Conservation (phyloP, 2,888 invertebrate species). For the Steinernema carpocapsae region DNA sequence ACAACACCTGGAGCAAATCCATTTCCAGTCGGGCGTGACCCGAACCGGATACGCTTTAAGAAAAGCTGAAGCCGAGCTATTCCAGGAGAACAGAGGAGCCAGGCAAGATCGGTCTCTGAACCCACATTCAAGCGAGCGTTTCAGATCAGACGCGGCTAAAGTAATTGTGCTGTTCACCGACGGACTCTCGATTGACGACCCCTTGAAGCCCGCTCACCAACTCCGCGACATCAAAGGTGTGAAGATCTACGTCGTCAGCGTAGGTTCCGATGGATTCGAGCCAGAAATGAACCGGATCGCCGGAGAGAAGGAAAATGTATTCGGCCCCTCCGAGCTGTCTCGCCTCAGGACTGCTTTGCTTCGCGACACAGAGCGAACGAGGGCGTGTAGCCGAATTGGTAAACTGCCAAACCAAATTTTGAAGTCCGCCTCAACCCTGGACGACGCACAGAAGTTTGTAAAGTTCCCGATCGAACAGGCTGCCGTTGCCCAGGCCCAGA, state of each 20-base stretch:
- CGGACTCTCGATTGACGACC: constrained; percentile 66
- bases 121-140: no score
- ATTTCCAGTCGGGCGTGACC: constrained; percentile 48
- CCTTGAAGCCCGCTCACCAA: constrained; percentile 55
- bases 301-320: constrained; percentile 61
- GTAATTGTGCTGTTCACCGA: constrained; percentile 67
- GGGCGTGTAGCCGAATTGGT: constrained; percentile 55
- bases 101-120: constrained; percentile 39
- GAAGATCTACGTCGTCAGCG: constrained; percentile 62
- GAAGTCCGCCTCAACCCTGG: constrained; percentile 9
- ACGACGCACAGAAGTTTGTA: constrained; percentile 6
- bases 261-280: constrained; percentile 60
- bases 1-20: constrained; percentile 48
- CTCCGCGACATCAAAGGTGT: constrained; percentile 57
- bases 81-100: constrained; percentile 51
- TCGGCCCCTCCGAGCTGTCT: constrained; percentile 56
- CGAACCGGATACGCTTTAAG: constrained; percentile 54
- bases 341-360: constrained; percentile 54
- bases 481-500: constrained; percentile 11
- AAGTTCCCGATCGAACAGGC: constrained; percentile 28
- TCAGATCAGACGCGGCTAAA: constrained; percentile 45
- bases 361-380: constrained; percentile 55
- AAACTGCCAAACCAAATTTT: background rate
- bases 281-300: constrained; percentile 63
- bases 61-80: constrained; percentile 54